Conservation (phyloP, 2,113 vertebrate species). For the Coptodon rendalli region DNA sequence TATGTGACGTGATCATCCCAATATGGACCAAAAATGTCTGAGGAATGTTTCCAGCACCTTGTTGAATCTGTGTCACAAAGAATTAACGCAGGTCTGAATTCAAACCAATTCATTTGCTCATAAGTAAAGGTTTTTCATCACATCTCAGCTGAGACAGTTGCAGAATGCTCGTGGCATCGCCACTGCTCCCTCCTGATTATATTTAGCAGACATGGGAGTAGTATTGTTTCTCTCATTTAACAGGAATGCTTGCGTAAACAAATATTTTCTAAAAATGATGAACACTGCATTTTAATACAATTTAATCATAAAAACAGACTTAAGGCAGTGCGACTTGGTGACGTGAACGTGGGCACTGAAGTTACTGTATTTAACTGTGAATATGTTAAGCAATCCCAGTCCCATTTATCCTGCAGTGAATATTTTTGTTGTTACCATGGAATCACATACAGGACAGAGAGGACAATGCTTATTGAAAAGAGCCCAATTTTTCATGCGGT, state of each 20-base stretch:
- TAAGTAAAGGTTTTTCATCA: neutral
- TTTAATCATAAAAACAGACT: neutral
- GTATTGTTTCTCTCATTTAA: neutral
- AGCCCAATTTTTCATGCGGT: neutral
- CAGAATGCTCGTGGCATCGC: neutral
- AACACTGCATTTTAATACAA: neutral
- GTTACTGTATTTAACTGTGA: neutral
- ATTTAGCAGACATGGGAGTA: neutral
- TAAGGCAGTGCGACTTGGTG: neutral
- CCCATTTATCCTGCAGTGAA: neutral
- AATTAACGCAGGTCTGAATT: neutral
- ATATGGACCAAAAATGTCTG: neutral
- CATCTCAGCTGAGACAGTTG: neutral
- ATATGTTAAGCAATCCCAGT: neutral
- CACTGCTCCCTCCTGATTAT: neutral
- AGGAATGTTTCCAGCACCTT: neutral
- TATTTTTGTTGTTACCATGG: neutral
- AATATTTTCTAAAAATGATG: neutral
- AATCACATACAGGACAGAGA: neutral
- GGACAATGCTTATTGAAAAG: conserved; percentile 1
- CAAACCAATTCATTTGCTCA: neutral
- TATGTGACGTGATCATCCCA: neutral
- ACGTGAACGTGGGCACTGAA: neutral
- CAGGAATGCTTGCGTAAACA: neutral
- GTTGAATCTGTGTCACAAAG: accelerated